Conservation (phyloP, 2,113 vertebrate genomes). For the Sigmodon hispidus region DNA sequence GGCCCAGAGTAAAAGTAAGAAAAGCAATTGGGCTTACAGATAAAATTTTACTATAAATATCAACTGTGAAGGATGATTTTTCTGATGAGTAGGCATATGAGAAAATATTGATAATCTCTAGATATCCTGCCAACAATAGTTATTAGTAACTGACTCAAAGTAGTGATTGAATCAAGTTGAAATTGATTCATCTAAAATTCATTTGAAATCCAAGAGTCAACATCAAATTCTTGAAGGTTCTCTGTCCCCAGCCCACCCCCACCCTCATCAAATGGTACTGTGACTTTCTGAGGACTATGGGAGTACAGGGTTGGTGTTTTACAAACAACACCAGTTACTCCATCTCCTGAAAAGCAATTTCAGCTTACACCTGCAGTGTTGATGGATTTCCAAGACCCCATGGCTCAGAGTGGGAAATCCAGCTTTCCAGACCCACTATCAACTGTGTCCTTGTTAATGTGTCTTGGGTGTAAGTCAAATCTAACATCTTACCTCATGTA, state of each 20-base stretch:
- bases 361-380: no score
- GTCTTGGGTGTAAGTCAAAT: constrained; percentile 11
- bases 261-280: neutral
- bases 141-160: constrained; percentile 1
- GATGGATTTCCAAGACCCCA: neutral
- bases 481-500: neutral
- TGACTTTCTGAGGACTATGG: neutral
- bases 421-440: neutral
- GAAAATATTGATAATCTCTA: neutral
- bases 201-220: neutral
- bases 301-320: neutral
- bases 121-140: neutral
- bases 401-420: neutral
- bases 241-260: neutral
- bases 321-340: neutral
- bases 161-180: neutral
- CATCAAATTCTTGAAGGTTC: neutral
- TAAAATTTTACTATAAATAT: neutral
- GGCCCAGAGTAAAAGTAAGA: neutral
- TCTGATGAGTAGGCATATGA: neutral
- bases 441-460: neutral
- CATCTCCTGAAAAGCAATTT: neutral
- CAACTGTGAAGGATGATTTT: neutral
- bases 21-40: constrained; percentile 5
- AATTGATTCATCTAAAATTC: neutral